Evolutionary conservation across 2,113 vertebrate genomes (phyloP), one percentile per base, ranked within the genome.

Genomic region (Lophochroa leadbeateri): DNA sequence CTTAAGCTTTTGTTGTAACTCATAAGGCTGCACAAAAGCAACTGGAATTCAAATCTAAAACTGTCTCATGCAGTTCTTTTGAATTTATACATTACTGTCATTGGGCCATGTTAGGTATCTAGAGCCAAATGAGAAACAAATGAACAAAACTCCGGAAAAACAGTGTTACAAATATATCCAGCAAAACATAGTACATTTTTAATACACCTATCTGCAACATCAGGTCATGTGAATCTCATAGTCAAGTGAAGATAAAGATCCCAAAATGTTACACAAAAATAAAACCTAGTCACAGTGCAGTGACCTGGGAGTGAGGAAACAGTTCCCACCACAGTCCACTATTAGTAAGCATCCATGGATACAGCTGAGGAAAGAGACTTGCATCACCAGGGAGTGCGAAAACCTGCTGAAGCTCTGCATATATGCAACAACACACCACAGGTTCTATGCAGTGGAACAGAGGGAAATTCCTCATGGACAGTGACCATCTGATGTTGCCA

Each of bases 381-480:
- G 6, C 13, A 9, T 39, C 52, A 47, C 17, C 44, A 75, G 11
- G 21, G n/a, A 46, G 7, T 33, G 39, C 27, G 92, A 86, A 78
- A 65, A 89, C 25, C 20, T 21, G 35, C 43, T 39, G 53, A 43
- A 50, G 7, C 11, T 53, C 46, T 88, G 28, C 25, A 33, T 11
- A 5, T 28, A 10, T 2, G 2, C 17, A 52, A 27, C 11, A 9
- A 6, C 17, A 53, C 68, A 47, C 47, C 61, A 7, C 25, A 60
- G 21, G 2, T 1, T 13, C 52, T 68, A 1, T 58, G 49, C 71
- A 37, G n/a, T 18, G 31, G 20, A 71, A 64, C 14, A 83, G 33
- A n/a, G 13, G 12, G 24, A 46, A 33, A 9, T 23, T 57, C 49
- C 21, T 83, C 20, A 10, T 10, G 24, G 49, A 19, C 0, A 0